Evolutionary conservation across 2,888 invertebrate genomes (phyloP), one percentile per base, ranked within the genome.

Genomic region (Panzeria rudis): DNA sequence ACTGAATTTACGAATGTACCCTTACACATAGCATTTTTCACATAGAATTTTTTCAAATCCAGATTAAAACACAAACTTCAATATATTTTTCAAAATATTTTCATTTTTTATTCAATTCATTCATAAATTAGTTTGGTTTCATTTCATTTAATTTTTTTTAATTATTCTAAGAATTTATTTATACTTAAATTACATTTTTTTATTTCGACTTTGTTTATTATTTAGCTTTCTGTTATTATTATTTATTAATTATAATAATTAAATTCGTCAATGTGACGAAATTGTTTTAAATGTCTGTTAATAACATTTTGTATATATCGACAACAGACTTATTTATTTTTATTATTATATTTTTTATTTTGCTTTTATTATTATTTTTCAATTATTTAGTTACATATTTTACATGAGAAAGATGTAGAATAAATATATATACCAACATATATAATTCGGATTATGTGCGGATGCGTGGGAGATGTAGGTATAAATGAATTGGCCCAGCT

Each of bases 221-320:
- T 80, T 84, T 79, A 52, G 11, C 8, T 82, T 79, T 69, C 35
- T 69, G 75, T 62, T 73, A n/a, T 64, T 66, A 44, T 81, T 81
- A 86, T 87, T 88, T 87, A 76, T 77, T 86, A 87, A 89, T 87
- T 88, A 88, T 90, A 76, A 82, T 90, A 89, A 90, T 89, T 90
- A 89, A 88, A 87, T 90, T 92, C 93, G 92, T 93, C 92, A 93
- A 93, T 93, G 92, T 93, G 92, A 93, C 92, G 92, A 93, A 93
- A 88, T 86, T 89, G 47, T 91, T 90, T 90, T 90, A 82, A 82
- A 82, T 82, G 92, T 92, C 92, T 92, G 92, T 89, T 90, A 91
- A 90, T 90, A 92, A 91, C 89, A 89, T 87, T 89, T 72, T 76
- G 61, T 82, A 71, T 82, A 82, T 91, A 92, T 91, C 89, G 92